Evolutionary conservation across 2,113 vertebrate species (phyloP).

Genomic region (Microtus richardsoni): DNA sequence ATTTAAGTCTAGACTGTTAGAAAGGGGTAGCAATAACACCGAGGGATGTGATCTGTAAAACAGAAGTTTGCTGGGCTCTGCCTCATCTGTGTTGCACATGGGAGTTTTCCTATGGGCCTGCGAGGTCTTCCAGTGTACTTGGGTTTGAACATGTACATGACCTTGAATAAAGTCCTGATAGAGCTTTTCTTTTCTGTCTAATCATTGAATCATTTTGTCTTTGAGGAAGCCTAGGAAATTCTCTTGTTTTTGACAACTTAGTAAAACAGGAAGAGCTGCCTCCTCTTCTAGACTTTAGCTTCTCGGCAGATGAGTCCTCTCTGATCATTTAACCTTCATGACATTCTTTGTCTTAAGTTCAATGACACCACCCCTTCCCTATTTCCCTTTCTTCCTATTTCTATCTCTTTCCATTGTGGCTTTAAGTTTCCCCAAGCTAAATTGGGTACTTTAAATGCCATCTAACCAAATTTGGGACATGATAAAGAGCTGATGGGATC

Average conservation of each 20-base stretch:
- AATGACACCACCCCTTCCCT: not conserved
- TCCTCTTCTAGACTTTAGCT: not conserved
- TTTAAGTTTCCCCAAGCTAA: not conserved
- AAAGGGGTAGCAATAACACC: not conserved
- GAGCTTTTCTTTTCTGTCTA: not conserved
- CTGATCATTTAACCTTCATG: not conserved
- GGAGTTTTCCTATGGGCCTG: not conserved
- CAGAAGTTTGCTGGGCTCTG: not conserved
- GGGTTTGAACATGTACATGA: not conserved
- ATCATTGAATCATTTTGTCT: not conserved
- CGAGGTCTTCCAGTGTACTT: not conserved
- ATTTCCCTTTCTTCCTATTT: not conserved
- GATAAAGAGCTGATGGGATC: not conserved
- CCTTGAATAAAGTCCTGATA: not conserved
- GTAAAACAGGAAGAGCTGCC: not conserved
- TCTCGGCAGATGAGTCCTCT: not conserved
- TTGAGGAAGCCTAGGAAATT: not conserved
- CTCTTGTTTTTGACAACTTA: not conserved
- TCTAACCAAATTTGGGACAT: not conserved
- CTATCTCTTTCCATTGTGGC: not conserved
- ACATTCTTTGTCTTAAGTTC: not conserved
- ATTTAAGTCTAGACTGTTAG: conserved; percentile 5
- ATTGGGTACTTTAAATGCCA: not conserved
- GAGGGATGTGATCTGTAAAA: not conserved
- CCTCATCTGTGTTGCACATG: not conserved